Base-by-base conservation (phyloP, 2,797 vertebrate species). In the Semotilus atromaculatus region DNA sequence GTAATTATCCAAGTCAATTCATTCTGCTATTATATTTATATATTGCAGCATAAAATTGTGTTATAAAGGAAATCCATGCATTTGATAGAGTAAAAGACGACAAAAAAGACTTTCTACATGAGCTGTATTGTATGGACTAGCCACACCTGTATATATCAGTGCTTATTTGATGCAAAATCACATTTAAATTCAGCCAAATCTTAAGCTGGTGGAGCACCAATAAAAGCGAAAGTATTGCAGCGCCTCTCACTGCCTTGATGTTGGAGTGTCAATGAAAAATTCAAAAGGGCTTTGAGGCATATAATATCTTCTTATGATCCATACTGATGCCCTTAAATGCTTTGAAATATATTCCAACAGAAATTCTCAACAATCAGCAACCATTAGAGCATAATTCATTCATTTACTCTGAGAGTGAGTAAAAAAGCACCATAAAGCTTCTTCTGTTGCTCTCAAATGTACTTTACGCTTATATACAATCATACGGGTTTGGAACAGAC, bases 361-460 rank as follows among this genome's bases (percentile, higher is more conserved):
- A 82, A 86, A 71, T 43, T 40, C 31, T 85, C 60, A 81, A 82
- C 64, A 68, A 31, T 40, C 29, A 40, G 48, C 79, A 29, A 53
- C 60, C 83, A 81, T 88, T 72, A 87, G 62, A 53, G n/a, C 86
- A 40, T 86, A 86, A 85, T 88, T 66, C 88, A 89, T 88, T 88
- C 62, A 80, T 87, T 88, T 73, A 80, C 74, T 64, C 72, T 87
- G 26, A 51, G 66, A 72, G 77, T 75, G 77, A 60, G 70, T 84
- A 74, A 62, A 75, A 38, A 40, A 60, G 34, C 21, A 40, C 4
- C 13, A 26, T 60, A 40, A 60, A 40, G 21, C 18, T 2, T 38
- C 4, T 38, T 38, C 0, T 14, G 10, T 74, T 53, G 29, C 45
- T 34, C 29, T 53, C 29, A 23, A 76, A 58, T 76, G 23, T 60